phyloP scores from a whole-genome alignment of 2,888 invertebrate species.

The Drosophila mercatorum region DNA sequence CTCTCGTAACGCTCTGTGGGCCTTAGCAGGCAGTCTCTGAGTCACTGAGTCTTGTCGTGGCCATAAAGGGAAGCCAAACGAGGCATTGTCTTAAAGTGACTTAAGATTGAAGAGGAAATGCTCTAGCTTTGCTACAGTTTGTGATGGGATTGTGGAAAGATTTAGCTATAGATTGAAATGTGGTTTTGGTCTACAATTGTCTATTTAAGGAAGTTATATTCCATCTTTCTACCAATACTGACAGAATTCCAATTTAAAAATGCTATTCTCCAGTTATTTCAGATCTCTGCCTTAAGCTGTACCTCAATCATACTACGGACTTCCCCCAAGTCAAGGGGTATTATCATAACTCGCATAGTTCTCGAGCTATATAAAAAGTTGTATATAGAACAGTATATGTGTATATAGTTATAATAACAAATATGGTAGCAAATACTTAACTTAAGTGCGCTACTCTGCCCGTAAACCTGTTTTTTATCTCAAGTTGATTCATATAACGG shows the following conservation, averaged over 20 bases:
- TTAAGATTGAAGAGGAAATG: not conserved
- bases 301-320: too few species aligned
- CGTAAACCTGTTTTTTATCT: conserved; percentile 5
- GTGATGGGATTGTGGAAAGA: not conserved
- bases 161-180: too few species aligned
- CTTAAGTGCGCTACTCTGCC: not conserved
- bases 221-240: too few species aligned
- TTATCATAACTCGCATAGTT: not conserved
- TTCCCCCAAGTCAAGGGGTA: not conserved
- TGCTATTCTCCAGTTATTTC: too few species aligned
- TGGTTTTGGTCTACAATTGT: too few species aligned
- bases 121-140: not conserved
- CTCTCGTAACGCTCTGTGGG: conserved; percentile 39
- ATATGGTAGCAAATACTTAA: not conserved
- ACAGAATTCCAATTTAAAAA: too few species aligned
- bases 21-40: conserved; percentile 39
- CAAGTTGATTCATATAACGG: not conserved
- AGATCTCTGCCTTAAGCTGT: too few species aligned
- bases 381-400: too few species aligned
- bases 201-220: too few species aligned
- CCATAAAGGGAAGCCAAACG: conserved; percentile 32
- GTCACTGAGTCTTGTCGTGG: conserved; percentile 36
- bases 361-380: not conserved
- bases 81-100: conserved; percentile 35
- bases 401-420: not conserved